Base-by-base conservation (phyloP, 2,888 invertebrate genomes). In the Ametastegia equiseti region DNA sequence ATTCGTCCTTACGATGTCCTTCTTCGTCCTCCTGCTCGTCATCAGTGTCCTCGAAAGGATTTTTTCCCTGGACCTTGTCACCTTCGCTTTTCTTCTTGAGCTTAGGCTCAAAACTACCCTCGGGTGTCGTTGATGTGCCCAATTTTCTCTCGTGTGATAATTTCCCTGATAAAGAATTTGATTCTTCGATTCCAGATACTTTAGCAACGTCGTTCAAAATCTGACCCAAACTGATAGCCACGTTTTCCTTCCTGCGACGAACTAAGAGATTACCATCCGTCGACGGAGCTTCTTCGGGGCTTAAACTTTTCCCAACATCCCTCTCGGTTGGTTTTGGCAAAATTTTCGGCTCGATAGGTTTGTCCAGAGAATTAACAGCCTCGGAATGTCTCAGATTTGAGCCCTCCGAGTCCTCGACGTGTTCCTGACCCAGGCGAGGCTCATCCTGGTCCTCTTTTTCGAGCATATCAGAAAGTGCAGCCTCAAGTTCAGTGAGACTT, bases 401-500 rank as follows among this genome's bases (percentile, higher is more conserved):
- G 11, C 60, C 27, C 73, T 42, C 75, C 39, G 60, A 36, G 33
- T 75, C 60, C 19, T 47, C 73, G 47, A 69, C 57, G 23, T 75
- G 54, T 27, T 75, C 36, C 5, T 50, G 5, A n/a, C n/a, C 75
- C 4, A 7, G 19, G 2, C 75, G 75, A 54, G 19, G 71, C 19
- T 75, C 75, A 15, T 78, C 78, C 1, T 86, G 82, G 27, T 89
- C 89, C 60, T 89, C 89, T 42, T 86, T 88, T 81, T 92, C 92
- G 27, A 92, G 83, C 88, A 91, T 89, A 81, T 91, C 91, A 11
- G 90, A 90, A n/a, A 91, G 84, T 6, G 91, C 91, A 1, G 87
- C 89, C 82, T 91, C 91, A 45, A 92, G 82, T 82, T 92, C 92
- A 23, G 88, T 89, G 65, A 91, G 85, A 57, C 90, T 91, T 27